phyloP scores from a whole-genome alignment of 2,113 vertebrate genomes.

The Meleagris gallopavo region DNA sequence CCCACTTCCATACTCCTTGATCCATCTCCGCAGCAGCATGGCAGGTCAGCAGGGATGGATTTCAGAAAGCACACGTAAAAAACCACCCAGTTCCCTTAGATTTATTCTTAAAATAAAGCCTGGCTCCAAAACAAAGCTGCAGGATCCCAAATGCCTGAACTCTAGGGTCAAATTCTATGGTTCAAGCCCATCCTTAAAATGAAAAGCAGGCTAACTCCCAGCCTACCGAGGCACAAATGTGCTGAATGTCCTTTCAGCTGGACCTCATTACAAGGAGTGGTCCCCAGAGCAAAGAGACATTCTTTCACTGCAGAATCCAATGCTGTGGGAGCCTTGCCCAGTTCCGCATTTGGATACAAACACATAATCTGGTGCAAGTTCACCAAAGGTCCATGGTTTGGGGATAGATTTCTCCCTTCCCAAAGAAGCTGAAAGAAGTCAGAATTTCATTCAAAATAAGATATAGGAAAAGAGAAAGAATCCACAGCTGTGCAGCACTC shows the following conservation, averaged over 20 bases:
- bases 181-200: background rate
- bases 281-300: background rate
- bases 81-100: background rate
- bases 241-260: background rate
- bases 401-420: background rate
- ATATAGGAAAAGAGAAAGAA: background rate
- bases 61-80: background rate
- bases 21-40: background rate
- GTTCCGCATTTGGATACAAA: background rate
- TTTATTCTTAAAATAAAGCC: slow-evolving; percentile 30
- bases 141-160: background rate
- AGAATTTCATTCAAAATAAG: background rate
- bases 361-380: slow-evolving; percentile 4
- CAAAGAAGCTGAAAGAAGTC: background rate
- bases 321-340: background rate
- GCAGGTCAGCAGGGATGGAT: background rate
- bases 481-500: background rate
- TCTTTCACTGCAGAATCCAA: slow-evolving; percentile 13
- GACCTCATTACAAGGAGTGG: background rate
- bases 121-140: background rate
- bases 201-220: background rate
- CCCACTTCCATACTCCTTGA: background rate
- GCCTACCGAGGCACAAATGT: background rate
- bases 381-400: slow-evolving; percentile 4
- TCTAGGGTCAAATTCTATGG: background rate